Base-by-base conservation (phyloP, 2,113 vertebrate species). In the Cygnus buccinator region DNA sequence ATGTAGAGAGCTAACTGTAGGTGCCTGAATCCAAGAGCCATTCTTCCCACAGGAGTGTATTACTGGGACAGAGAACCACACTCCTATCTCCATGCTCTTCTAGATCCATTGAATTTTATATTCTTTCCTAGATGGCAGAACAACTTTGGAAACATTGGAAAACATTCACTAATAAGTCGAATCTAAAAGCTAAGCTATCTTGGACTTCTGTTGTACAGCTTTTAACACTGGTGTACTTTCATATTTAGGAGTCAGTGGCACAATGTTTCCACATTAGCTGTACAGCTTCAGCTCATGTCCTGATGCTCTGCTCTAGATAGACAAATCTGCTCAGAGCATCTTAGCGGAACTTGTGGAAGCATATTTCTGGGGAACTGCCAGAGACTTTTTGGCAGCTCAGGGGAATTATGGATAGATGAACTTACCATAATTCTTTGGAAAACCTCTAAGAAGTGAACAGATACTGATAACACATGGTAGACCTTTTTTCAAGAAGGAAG, bases 401-500 rank as follows among this genome's bases (percentile, higher is more conserved):
- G 44, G 25, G 94, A 92, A 89, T 92, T 73, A 82, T 84, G 84
- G 86, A 68, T 92, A 75, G 92, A 89, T 75, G 68, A 95, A 83
- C 50, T 91, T 84, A 84, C 92, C 89, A 91, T 76, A 95, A 94
- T 94, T 95, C 95, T 89, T 82, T 85, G 91, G 92, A 95, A 96
- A 96, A 94, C 55, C 87, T 97, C 89, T 92, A 58, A 90, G 76
- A 90, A 96, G 54, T 59, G 86, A 96, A 91, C 84, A 96, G 90
- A 96, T 93, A 96, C 90, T 87, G 86, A 75, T 80, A 96, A 72
- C 95, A 96, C 92, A 95, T 96, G 90, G 89, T 97, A 96, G 95
- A 95, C 90, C 88, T 95, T 92, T 92, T 93, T 70, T 90, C 48
- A 94, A 94, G 92, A 89, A 89, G 70, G 76, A 85, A 94, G 57